Base-by-base conservation (phyloP, 2,797 vertebrate species). In the Heteromormyrus szaboi region DNA sequence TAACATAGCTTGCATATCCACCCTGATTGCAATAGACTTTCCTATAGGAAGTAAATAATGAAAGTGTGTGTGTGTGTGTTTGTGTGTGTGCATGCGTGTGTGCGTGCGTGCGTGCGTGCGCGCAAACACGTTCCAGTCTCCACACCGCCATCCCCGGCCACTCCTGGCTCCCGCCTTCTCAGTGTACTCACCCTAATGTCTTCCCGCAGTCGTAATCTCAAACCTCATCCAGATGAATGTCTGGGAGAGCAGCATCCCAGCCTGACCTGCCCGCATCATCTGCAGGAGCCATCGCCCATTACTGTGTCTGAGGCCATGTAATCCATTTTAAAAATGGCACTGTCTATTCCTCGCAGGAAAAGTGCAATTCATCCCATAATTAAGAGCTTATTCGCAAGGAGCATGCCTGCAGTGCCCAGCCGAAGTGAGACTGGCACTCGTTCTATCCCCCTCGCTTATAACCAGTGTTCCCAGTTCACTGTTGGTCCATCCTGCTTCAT, bases 351-450 rank as follows among this genome's bases (percentile, higher is more conserved):
- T 51, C 1, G n/a, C 50, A 50, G 22, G 72, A 22, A 14, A 53
- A 85, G n/a, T 50, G 46, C n/a, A 85, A 85, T 85, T 22, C 83
- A 50, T 50, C 83, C 48, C n/a, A 51, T 48, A 85, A 85, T 53
- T 85, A 53, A 85, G 83, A 48, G 50, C 46, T 50, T 51, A 7
- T 85, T 11, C 25, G 9, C 19, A 51, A 51, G n/a, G 83, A 53
- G 50, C 7, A 12, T 85, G 83, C 9, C 4, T 14, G 46, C 50
- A 14, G n/a, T 29, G 48, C 48, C 48, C 48, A 53, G 44, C 72
- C 2, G 25, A 51, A 25, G 83, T 85, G 48, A 85, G 50, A 85
- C 44, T 53, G 48, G 83, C 50, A 22, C 44, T 44, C 8, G 8
- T 25, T 85, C 11, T 25, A 9, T 33, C 48, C 48, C 29, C 83